Percentiles rank a stretch among this genome's conserved stretches.
These are phyloP conservation scores for Lycocorax pyrrhopterus DNA, from an alignment of 2,113 vertebrate species.

Conservation along the genomic window DNA sequence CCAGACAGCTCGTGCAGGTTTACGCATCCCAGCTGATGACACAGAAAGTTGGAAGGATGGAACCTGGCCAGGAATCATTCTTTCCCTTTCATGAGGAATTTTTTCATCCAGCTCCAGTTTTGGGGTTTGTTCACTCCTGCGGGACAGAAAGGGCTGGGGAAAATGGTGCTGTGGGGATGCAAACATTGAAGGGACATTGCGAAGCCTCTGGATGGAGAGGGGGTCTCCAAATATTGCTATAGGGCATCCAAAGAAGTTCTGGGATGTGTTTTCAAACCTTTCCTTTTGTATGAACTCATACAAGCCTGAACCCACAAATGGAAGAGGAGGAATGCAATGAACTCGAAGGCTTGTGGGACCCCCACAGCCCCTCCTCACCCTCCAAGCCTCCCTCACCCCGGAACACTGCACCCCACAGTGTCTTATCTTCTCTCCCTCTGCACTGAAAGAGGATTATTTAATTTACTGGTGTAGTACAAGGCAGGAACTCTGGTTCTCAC, in stretches of 20 bases:
- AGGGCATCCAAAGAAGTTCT: background rate
- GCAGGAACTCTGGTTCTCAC: background rate
- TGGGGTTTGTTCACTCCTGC: background rate
- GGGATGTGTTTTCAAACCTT: background rate
- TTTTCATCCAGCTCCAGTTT: background rate
- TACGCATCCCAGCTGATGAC: background rate
- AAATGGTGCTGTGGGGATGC: fast-evolving
- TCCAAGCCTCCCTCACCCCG: background rate
- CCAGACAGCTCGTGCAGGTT: background rate
- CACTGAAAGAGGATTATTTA: background rate
- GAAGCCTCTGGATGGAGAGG: background rate
- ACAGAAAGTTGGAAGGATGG: background rate
- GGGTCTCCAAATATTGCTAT: background rate
- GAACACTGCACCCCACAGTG: background rate
- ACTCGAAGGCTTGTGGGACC: background rate
- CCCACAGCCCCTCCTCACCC: background rate
- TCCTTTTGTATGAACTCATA: background rate
- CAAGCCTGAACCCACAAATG: background rate
- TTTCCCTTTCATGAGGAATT: background rate
- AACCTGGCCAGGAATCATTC: background rate
- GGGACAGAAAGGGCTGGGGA: background rate
- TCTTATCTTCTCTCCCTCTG: background rate
- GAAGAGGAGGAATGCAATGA: background rate
- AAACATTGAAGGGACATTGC: background rate
- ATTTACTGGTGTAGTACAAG: background rate